A percentile compares a stretch with the other conserved stretches of the same genome.
Conservation (phyloP, 1,140 invertebrate genomes). For the Glomeris maerens region DNA sequence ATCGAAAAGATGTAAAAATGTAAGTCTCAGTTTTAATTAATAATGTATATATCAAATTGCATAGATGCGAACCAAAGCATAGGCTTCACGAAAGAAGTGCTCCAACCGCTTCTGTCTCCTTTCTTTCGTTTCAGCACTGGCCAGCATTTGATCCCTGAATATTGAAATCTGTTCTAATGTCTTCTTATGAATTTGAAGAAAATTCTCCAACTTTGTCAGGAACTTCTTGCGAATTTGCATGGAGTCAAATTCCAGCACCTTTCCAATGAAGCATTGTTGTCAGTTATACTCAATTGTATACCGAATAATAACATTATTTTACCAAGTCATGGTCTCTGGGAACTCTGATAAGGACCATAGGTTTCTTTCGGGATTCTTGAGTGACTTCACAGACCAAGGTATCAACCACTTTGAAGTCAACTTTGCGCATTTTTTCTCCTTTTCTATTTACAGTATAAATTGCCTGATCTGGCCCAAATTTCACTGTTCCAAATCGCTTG, state of each 20-base stretch:
- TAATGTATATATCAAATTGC: background rate
- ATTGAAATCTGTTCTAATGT: conserved; percentile 47
- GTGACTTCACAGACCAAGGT: conserved; percentile 70
- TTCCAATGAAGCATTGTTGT: conserved; percentile 13
- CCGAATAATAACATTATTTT: conserved; percentile 11
- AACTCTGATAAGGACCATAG: conserved; percentile 68
- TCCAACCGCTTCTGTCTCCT: conserved; percentile 83
- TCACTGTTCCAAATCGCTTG: conserved; percentile 75
- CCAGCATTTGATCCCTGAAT: conserved; percentile 69
- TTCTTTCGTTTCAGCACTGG: conserved; percentile 89
- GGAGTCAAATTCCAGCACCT: conserved; percentile 77
- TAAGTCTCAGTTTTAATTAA: background rate
- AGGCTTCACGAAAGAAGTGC: conserved; percentile 97
- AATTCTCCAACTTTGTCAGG: conserved; percentile 72
- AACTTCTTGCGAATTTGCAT: conserved; percentile 68
- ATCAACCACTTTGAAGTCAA: conserved; percentile 52
- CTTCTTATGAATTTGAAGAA: conserved; percentile 67
- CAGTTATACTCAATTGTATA: background rate
- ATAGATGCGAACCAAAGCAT: conserved; percentile 48
- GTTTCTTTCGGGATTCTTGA: conserved; percentile 46
- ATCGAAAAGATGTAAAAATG: conserved; percentile 12
- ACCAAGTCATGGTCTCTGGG: conserved; percentile 86
- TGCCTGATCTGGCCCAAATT: conserved; percentile 48
- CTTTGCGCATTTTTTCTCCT: conserved; percentile 68
- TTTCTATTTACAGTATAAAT: conserved; percentile 74